Evolutionary conservation across 2,797 vertebrate species (phyloP).

Genomic region (Tinamus major): DNA sequence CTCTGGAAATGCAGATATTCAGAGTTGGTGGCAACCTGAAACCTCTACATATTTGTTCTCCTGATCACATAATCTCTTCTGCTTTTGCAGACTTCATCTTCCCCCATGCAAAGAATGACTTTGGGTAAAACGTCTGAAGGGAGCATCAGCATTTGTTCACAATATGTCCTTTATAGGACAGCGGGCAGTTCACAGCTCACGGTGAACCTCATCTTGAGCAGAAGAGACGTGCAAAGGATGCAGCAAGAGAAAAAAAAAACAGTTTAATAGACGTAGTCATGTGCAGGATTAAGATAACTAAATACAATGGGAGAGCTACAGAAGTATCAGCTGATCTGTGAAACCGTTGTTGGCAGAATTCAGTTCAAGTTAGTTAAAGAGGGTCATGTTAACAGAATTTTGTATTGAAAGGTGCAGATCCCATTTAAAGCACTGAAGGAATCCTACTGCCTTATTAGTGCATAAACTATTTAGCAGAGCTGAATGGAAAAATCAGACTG

Average conservation of each 20-base stretch:
- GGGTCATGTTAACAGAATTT: not conserved
- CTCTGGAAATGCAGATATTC: conserved; percentile 42
- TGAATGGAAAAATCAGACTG: not conserved
- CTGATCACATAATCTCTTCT: not conserved
- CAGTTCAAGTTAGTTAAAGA: not conserved
- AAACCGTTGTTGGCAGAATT: not conserved
- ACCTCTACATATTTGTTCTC: not conserved
- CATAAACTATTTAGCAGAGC: not conserved
- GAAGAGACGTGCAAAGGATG: not conserved
- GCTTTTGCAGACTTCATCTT: not conserved
- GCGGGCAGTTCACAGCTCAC: not conserved
- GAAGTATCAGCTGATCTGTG: not conserved
- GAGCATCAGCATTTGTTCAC: not conserved
- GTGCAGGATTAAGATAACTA: not conserved
- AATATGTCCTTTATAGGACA: not conserved
- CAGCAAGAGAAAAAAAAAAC: not conserved
- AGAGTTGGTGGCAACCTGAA: conserved; percentile 39
- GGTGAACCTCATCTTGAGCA: not conserved
- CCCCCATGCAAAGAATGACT: not conserved
- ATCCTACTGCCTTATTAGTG: not conserved
- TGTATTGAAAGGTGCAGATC: not conserved
- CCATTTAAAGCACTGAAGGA: not conserved
- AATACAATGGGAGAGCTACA: not conserved
- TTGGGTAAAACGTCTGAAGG: not conserved
- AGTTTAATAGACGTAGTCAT: not conserved